These are phyloP conservation scores for Gymnorhina tibicen DNA, from an alignment of 2,113 vertebrate species.

Conservation along the genomic window DNA sequence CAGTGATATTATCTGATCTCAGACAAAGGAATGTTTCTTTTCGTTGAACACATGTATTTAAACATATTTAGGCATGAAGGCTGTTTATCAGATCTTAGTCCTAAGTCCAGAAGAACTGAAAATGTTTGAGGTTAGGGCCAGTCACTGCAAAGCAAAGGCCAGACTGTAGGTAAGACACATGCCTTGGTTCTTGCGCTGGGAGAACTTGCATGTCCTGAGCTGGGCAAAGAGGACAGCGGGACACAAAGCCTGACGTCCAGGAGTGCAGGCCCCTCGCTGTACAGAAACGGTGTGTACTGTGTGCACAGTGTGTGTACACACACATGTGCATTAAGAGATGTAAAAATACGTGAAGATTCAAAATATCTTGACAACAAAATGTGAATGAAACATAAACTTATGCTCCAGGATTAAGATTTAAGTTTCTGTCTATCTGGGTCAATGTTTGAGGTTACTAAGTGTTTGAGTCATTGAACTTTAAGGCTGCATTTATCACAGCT, in stretches of 20 bases:
- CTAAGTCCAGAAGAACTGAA: not conserved
- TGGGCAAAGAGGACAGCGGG: not conserved
- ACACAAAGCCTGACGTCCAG: not conserved
- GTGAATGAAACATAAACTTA: conserved; percentile 15
- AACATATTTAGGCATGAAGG: not conserved
- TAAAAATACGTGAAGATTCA: not conserved
- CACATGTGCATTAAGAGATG: rapidly evolving
- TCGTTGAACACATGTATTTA: rapidly evolving
- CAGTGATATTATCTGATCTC: not conserved
- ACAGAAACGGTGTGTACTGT: rapidly evolving
- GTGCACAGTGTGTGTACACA: rapidly evolving
- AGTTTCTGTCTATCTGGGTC: conserved; percentile 50
- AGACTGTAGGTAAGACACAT: rapidly evolving
- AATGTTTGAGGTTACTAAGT: conserved; percentile 52
- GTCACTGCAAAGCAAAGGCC: not conserved
- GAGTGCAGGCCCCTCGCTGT: rapidly evolving
- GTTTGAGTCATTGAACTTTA: conserved; percentile 67
- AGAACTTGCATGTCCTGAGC: not conserved
- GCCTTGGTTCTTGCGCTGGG: not conserved
- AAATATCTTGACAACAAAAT: not conserved
- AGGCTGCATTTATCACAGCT: conserved; percentile 68
- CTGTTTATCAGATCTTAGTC: not conserved
- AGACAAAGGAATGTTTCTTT: not conserved
- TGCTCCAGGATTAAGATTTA: conserved; percentile 53
- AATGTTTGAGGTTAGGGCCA: rapidly evolving